These are phyloP conservation scores for Lacerta agilis DNA, from an alignment of 2,797 vertebrate species.

Conservation along the genomic window DNA sequence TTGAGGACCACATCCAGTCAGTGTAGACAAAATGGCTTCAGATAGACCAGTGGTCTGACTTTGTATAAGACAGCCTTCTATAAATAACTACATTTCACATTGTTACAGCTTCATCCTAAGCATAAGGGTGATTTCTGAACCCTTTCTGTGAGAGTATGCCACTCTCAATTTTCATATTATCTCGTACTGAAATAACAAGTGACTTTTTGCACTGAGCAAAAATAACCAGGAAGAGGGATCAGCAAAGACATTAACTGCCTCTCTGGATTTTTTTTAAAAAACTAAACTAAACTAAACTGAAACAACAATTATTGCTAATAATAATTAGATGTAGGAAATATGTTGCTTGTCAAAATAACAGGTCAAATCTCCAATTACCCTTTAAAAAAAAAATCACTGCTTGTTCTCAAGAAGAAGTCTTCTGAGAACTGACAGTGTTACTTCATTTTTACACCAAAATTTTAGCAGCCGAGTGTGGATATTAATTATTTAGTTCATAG, in stretches of 20 bases:
- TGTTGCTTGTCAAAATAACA: conserved; percentile 49
- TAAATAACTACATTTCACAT: neutral
- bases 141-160: neutral
- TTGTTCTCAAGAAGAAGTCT: conserved; percentile 26
- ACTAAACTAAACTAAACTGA: too few relatives aligned
- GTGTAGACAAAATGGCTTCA: neutral
- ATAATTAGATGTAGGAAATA: conserved; percentile 8
- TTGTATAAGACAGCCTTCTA: neutral
- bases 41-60: neutral
- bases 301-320: neutral
- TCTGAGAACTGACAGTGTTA: conserved; percentile 49
- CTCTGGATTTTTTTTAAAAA: too few relatives aligned
- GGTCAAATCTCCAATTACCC: conserved; percentile 22
- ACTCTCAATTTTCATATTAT: neutral
- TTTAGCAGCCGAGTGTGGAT: neutral
- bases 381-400: conserved; percentile 14
- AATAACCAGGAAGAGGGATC: neutral
- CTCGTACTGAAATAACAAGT: neutral
- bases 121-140: neutral
- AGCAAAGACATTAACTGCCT: neutral
- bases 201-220: neutral
- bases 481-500: neutral
- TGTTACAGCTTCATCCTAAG: neutral
- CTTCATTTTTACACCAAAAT: conserved; percentile 37
- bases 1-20: neutral